Percentiles rank a stretch among this genome's conserved stretches.
phyloP scores from a whole-genome alignment of 2,113 vertebrate species.

The Percopsis transmontana region DNA sequence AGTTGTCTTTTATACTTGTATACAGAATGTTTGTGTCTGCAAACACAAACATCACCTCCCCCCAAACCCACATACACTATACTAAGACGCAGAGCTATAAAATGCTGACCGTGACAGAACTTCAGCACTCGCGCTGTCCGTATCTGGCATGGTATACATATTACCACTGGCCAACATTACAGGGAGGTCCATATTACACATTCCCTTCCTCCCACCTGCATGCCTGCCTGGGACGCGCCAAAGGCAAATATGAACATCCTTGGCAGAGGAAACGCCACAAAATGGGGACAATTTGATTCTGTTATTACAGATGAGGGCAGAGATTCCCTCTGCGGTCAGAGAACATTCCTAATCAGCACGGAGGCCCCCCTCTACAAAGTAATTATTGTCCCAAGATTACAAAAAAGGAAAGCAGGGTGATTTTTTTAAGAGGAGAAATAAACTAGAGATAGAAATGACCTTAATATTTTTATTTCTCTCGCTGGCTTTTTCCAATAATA shows the following conservation, averaged over 20 bases:
- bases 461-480: constrained; percentile 77
- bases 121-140: constrained; percentile 43
- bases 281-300: constrained; percentile 42
- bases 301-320: constrained; percentile 59
- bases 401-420: constrained; percentile 46
- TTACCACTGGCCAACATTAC: constrained; percentile 35
- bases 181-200: constrained; percentile 36
- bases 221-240: not conserved
- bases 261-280: not conserved
- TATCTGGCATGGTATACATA: constrained; percentile 49
- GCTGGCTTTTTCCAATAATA: constrained; percentile 69
- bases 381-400: constrained; percentile 72
- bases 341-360: constrained; percentile 61
- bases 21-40: not conserved
- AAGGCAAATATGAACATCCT: constrained; percentile 9
- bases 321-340: constrained; percentile 61
- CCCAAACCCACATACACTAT: constrained; percentile 23
- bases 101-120: constrained; percentile 59
- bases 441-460: constrained; percentile 76
- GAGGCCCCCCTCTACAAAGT: constrained; percentile 54
- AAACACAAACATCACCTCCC: constrained; percentile 12
- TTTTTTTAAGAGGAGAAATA: constrained; percentile 66
- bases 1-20: no score
- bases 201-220: constrained; percentile 28
- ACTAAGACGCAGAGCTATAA: constrained; percentile 55